Conservation (phyloP, 2,888 invertebrate genomes). For the Cylindroiulus punctatus region DNA sequence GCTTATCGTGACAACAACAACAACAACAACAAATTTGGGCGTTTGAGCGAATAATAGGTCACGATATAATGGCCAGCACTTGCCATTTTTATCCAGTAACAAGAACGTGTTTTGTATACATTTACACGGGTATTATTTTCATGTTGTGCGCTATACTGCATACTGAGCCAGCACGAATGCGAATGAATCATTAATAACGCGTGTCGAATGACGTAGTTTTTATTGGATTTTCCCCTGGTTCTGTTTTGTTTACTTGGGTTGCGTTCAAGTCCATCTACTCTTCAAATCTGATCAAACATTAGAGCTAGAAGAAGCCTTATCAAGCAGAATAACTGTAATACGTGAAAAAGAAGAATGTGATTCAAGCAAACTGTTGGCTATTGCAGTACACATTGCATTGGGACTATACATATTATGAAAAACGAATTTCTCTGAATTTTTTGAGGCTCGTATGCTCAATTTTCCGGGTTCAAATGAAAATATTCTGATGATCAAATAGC, state of each 20-base stretch:
- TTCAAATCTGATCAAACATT: background rate
- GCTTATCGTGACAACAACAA: background rate
- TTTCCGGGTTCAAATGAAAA: too few species aligned
- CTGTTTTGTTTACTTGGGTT: background rate
- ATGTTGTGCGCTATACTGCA: background rate
- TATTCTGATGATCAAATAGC: too few species aligned
- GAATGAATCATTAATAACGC: background rate
- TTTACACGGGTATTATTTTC: constrained; percentile 6
- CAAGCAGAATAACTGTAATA: too few species aligned
- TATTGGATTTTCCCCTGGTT: background rate
- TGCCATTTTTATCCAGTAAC: background rate
- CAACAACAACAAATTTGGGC: background rate
- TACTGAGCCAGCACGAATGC: background rate
- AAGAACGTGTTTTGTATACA: background rate
- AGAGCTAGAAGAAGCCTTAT: too few species aligned
- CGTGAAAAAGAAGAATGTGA: too few species aligned
- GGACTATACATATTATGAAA: too few species aligned
- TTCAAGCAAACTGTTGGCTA: too few species aligned
- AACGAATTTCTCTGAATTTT: too few species aligned
- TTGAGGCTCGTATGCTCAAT: too few species aligned
- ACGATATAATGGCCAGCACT: background rate
- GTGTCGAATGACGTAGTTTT: background rate
- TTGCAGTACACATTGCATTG: too few species aligned
- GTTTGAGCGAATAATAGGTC: constrained; percentile 23
- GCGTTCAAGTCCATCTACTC: background rate